Evolutionary conservation across 2,888 invertebrate genomes (phyloP).

Genomic region (Thecocarcelia acutangulata): DNA sequence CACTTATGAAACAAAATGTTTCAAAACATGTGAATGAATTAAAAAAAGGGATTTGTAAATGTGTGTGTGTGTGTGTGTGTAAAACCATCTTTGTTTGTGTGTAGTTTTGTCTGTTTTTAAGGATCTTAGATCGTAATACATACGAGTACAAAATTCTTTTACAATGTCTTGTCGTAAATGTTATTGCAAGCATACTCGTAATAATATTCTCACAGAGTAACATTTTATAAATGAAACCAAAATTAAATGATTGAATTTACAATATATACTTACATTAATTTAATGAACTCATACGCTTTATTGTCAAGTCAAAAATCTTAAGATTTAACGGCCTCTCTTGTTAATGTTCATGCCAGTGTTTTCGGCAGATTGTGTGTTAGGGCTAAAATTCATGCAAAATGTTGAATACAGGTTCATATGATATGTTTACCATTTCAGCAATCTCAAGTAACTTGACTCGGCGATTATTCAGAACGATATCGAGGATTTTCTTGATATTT

Average conservation of each 20-base stretch:
- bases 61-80: background rate
- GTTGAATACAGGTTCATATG: no score
- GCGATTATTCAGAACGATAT: no score
- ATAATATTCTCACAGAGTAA: background rate
- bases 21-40: background rate
- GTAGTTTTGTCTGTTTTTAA: conserved; percentile 33
- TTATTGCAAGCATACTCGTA: conserved; percentile 26
- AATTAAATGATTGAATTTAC: background rate
- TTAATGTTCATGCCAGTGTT: no score
- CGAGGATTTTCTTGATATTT: no score
- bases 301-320: no score
- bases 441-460: no score
- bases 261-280: no score
- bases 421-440: no score
- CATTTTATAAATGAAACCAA: background rate
- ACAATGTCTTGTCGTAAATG: conserved; percentile 19
- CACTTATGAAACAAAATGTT: conserved; percentile 1
- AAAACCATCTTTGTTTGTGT: conserved; percentile 4
- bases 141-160: conserved; percentile 7
- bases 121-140: conserved; percentile 37
- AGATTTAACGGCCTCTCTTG: no score
- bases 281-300: no score
- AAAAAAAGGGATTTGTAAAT: conserved; percentile 17
- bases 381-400: no score
- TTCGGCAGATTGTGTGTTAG: no score